Evolutionary conservation across 2,113 vertebrate genomes (phyloP).

Genomic region (Antennarius striatus): DNA sequence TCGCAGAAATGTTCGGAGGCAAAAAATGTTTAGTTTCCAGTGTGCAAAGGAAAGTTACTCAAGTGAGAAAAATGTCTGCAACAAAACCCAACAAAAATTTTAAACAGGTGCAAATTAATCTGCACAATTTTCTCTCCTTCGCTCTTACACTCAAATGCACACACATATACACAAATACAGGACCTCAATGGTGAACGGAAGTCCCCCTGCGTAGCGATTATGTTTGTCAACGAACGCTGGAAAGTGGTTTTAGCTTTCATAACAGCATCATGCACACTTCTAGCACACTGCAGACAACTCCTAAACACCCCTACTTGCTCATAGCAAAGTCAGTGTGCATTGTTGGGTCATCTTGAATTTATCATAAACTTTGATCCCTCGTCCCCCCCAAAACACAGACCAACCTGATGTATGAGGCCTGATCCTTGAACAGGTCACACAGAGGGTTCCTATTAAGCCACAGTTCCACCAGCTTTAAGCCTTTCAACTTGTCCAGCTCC

Average conservation of each 20-base stretch:
- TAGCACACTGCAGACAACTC: not conserved
- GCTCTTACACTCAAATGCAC: not conserved
- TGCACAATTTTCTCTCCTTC: not conserved
- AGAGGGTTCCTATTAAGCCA: conserved; percentile 87
- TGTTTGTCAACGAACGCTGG: not conserved
- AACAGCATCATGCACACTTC: not conserved
- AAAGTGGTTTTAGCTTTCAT: conserved; percentile 5
- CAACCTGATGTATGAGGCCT: conserved; percentile 90
- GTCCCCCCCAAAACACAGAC: conserved; percentile 57
- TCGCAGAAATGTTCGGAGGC: conserved; percentile 18
- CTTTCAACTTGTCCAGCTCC: conserved; percentile 89
- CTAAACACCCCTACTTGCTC: not conserved
- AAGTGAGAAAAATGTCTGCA: not conserved
- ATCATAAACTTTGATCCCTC: not conserved
- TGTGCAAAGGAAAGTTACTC: conserved; percentile 32
- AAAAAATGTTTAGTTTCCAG: conserved; percentile 33
- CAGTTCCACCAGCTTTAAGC: conserved; percentile 87
- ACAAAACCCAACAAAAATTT: not conserved
- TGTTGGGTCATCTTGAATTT: not conserved
- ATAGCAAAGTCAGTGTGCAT: not conserved
- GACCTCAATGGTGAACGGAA: not conserved
- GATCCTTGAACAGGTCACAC: conserved; percentile 85
- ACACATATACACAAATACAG: not conserved
- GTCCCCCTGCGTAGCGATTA: not conserved
- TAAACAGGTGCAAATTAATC: not conserved